phyloP scores from a whole-genome alignment of 2,797 vertebrate genomes.

The Spatula clypeata region DNA sequence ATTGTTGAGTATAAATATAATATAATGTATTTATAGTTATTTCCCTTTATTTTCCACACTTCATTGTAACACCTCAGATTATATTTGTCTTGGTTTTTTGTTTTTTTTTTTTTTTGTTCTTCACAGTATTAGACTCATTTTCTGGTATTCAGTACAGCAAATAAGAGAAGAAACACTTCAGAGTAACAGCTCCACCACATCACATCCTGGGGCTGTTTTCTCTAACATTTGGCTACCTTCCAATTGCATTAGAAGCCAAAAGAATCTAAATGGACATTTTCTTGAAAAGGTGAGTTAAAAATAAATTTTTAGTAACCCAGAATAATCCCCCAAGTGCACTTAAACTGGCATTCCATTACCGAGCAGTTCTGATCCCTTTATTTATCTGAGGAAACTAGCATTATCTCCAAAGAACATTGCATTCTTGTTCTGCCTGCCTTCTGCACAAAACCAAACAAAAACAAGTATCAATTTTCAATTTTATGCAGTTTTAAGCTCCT shows the following conservation, averaged over 20 bases:
- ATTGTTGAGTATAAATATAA: neutral
- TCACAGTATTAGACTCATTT: neutral
- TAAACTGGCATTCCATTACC: constrained; percentile 20
- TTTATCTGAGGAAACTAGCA: neutral
- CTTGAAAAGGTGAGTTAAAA: constrained; percentile 48
- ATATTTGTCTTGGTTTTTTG: neutral
- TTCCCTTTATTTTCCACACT: neutral
- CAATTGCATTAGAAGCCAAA: constrained; percentile 33
- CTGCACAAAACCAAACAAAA: constrained; percentile 44
- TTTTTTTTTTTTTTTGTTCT: neutral
- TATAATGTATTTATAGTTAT: neutral
- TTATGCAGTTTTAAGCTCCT: constrained; percentile 14
- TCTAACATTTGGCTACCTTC: neutral
- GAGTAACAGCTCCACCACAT: neutral
- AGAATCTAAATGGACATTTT: constrained; percentile 13
- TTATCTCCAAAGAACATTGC: neutral
- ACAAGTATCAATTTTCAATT: constrained; percentile 18
- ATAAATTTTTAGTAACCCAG: constrained; percentile 48
- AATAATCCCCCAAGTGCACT: constrained; percentile 23
- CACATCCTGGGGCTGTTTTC: neutral
- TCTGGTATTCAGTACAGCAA: neutral
- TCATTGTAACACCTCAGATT: neutral
- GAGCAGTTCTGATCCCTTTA: neutral
- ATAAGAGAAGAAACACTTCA: neutral
- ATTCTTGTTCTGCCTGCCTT: constrained; percentile 13